Evolutionary conservation across 2,888 invertebrate genomes (phyloP).

Genomic region (Phrixothrix hirtus): DNA sequence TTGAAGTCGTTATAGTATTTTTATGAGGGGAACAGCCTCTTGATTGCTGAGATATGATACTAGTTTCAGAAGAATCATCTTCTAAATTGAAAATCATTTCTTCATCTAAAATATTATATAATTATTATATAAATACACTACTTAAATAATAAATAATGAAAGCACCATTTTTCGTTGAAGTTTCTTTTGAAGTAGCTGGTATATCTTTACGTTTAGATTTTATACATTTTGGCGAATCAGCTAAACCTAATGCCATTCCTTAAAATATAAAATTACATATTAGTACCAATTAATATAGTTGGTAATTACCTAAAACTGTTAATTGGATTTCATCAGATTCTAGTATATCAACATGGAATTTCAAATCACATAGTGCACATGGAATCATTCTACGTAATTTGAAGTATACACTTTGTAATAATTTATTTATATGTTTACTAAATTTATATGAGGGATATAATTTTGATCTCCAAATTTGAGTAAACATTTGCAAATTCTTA

Average conservation of each 20-base stretch:
- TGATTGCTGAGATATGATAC: slow-evolving; percentile 27
- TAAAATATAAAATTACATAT: slow-evolving; percentile 24
- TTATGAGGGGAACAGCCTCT: slow-evolving; percentile 62
- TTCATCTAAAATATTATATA: slow-evolving; percentile 58
- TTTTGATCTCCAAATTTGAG: slow-evolving; percentile 77
- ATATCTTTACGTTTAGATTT: slow-evolving; percentile 57
- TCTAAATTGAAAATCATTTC: slow-evolving; percentile 86
- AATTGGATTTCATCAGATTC: slow-evolving; percentile 76
- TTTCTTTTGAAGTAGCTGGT: slow-evolving; percentile 13
- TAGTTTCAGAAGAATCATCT: slow-evolving; percentile 67
- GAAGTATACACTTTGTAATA: slow-evolving; percentile 79
- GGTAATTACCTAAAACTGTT: slow-evolving; percentile 58
- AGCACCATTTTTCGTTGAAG: slow-evolving; percentile 49
- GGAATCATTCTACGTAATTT: slow-evolving; percentile 88
- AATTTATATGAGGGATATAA: slow-evolving; percentile 58
- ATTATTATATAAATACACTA: not conserved
- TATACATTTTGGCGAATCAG: slow-evolving; percentile 60
- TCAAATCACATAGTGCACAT: slow-evolving; percentile 79
- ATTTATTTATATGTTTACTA: slow-evolving; percentile 60
- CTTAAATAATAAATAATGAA: not conserved
- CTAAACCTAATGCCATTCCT: slow-evolving; percentile 80
- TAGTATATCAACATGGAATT: slow-evolving; percentile 83
- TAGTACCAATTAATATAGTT: slow-evolving; percentile 2
- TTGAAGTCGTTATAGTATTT: slow-evolving; percentile 36
- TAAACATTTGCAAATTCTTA: slow-evolving; percentile 79